These are phyloP conservation scores for Monopis laevigella DNA, from an alignment of 2,888 invertebrate species.

Conservation along the genomic window DNA sequence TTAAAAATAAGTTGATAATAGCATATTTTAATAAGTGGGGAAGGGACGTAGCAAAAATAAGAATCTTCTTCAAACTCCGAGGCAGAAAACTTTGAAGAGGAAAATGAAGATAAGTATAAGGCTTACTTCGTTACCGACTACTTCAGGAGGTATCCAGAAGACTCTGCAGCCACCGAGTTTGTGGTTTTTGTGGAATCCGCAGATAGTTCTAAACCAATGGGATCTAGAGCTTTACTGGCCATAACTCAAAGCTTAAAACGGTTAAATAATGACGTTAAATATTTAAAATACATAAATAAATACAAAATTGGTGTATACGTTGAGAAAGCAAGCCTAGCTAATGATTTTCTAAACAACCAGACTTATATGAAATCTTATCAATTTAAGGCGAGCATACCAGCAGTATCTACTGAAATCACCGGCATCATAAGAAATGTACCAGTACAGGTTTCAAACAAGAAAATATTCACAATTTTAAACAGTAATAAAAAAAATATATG, in stretches of 20 bases:
- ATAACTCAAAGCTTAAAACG: not conserved
- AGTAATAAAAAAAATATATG: not conserved
- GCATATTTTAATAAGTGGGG: too few species aligned
- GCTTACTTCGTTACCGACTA: conserved; percentile 3
- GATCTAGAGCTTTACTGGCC: not conserved
- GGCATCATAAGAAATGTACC: conserved; percentile 1
- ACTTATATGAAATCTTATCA: not conserved
- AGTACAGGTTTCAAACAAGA: not conserved
- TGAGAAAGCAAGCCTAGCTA: not conserved
- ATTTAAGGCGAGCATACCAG: conserved; percentile 1
- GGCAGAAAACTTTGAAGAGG: not conserved
- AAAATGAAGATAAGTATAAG: conserved; percentile 3
- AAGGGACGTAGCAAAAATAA: too few species aligned
- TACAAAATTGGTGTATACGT: conserved; percentile 2
- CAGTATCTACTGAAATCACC: not conserved
- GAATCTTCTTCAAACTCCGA: not conserved
- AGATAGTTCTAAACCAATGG: not conserved
- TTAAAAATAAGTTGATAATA: too few species aligned
- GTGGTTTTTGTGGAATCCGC: conserved; percentile 1
- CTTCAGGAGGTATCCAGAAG: not conserved
- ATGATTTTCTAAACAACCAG: not conserved
- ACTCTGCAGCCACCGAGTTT: not conserved
- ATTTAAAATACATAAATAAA: not conserved
- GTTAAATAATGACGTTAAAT: conserved; percentile 8
- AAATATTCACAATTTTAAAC: not conserved